Evolutionary conservation across 2,888 invertebrate genomes (phyloP).

Genomic region (Drosophila meridiana): DNA sequence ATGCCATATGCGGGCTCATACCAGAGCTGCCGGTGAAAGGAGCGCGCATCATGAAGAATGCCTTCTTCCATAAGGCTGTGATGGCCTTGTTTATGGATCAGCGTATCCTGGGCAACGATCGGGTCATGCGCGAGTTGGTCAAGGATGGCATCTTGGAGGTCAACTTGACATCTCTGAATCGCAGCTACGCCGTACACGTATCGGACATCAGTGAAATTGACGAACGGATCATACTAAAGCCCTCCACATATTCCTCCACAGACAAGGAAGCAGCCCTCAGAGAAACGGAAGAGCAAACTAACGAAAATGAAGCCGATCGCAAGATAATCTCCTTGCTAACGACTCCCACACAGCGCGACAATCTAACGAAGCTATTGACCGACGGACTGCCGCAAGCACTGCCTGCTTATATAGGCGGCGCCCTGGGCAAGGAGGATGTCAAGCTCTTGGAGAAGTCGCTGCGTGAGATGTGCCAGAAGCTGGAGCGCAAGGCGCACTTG

Average conservation of each 20-base stretch:
- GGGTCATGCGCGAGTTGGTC: constrained; percentile 51
- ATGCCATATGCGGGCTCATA: constrained; percentile 43
- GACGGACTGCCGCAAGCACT: constrained; percentile 37
- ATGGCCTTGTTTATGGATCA: constrained; percentile 58
- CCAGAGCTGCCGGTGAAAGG: constrained; percentile 46
- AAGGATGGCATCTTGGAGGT: constrained; percentile 63
- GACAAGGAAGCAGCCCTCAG: background rate
- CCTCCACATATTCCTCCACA: background rate
- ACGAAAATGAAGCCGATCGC: background rate
- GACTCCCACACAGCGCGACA: constrained; percentile 22
- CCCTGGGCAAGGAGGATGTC: constrained; percentile 8
- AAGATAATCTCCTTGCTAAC: constrained; percentile 1
- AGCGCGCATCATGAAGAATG: constrained; percentile 37
- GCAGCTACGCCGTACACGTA: constrained; percentile 50
- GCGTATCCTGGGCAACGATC: constrained; percentile 56
- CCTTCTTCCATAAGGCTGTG: constrained; percentile 52
- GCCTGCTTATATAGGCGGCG: constrained; percentile 25
- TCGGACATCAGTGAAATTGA: constrained; percentile 64
- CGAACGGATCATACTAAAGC: constrained; percentile 54
- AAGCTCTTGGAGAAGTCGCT: constrained; percentile 32
- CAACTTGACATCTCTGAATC: constrained; percentile 50
- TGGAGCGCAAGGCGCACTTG: constrained; percentile 18
- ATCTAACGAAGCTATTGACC: constrained; percentile 19
- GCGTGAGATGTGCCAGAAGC: constrained; percentile 23
- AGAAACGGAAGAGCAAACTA: background rate